Base-by-base conservation (phyloP, 2,113 vertebrate species). In the Paramormyrops kingsleyae region DNA sequence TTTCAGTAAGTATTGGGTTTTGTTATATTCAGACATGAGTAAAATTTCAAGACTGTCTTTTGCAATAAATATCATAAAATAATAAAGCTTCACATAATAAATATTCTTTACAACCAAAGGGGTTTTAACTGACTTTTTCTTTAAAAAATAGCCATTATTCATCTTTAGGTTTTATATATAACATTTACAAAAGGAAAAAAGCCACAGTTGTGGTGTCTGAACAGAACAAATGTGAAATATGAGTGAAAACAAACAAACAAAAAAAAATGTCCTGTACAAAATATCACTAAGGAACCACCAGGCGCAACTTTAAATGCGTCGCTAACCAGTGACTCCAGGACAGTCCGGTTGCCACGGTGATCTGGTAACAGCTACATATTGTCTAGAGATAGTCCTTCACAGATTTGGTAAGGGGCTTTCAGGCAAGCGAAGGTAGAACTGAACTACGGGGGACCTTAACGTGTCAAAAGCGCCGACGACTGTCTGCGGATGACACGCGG, bases 11-110 rank as follows among this genome's bases (percentile, higher is more conserved):
- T 98, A 98, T 97, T 97, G 98, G 97, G 99, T 97, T 97, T 98
- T 98, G 97, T 98, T 99, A 99, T 99, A 99, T 96, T 99, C 97
- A 97, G 97, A 98, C 97, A 98, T 95, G 97, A 97, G 97, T 99
- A 98, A 97, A 96, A 98, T 97, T 98, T 97, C 94, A 96, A 97
- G 95, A 98, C 97, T 97, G 97, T 98, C 96, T 97, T 98, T 99
- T 97, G 97, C 96, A 99, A 99, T 99, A 99, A 99, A 99, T 99
- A 99, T 97, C 97, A 99, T 99, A 99, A 99, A 99, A 99, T 99
- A 99, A 97, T 99, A 99, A 97, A 98, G 97, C 98, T 98, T 99
- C 97, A 98, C 97, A 97, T 98, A 99, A 99, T 99, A 99, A 99
- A 99, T 99, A 99, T 99, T 98, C 97, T 99, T 98, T 98, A 97